These are phyloP conservation scores for Meloidogyne hapla DNA, from an alignment of 1,140 invertebrate species.

Conservation along the genomic window DNA sequence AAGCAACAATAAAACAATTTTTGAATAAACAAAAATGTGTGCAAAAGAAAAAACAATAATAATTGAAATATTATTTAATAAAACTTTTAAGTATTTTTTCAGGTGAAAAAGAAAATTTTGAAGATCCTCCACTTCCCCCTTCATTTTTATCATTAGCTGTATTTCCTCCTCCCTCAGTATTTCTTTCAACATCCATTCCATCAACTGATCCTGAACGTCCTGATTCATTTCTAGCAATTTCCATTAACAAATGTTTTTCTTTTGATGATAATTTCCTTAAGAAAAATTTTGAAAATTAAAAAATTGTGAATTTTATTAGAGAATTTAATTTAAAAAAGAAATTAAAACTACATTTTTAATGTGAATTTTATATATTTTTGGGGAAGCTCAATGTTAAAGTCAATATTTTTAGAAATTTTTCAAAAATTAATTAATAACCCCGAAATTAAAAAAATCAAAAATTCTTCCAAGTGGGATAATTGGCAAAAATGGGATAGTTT, in stretches of 20 bases:
- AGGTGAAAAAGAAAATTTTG: conserved; percentile 5
- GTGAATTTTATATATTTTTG: too few relatives aligned
- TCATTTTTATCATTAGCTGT: neutral
- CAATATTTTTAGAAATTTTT: too few relatives aligned
- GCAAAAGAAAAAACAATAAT: neutral
- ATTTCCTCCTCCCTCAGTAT: neutral
- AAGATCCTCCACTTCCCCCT: neutral
- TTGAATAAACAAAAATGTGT: neutral
- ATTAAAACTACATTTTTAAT: too few relatives aligned
- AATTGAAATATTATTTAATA: neutral
- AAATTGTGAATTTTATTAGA: too few relatives aligned
- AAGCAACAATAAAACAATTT: neutral
- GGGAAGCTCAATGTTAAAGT: too few relatives aligned
- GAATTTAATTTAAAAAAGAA: too few relatives aligned
- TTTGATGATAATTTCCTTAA: conserved; percentile 9
- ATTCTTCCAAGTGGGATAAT: too few relatives aligned
- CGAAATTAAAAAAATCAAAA: too few relatives aligned
- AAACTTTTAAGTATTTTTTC: conserved; percentile 11
- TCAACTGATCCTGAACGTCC: conserved; percentile 21
- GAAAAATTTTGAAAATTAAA: neutral
- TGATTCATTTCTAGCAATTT: conserved; percentile 18
- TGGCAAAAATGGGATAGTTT: too few relatives aligned
- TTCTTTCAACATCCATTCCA: conserved; percentile 11
- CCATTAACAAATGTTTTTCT: conserved; percentile 7
- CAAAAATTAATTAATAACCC: too few relatives aligned